Conservation (phyloP, 2,888 invertebrate species). For the Furcula furcula region DNA sequence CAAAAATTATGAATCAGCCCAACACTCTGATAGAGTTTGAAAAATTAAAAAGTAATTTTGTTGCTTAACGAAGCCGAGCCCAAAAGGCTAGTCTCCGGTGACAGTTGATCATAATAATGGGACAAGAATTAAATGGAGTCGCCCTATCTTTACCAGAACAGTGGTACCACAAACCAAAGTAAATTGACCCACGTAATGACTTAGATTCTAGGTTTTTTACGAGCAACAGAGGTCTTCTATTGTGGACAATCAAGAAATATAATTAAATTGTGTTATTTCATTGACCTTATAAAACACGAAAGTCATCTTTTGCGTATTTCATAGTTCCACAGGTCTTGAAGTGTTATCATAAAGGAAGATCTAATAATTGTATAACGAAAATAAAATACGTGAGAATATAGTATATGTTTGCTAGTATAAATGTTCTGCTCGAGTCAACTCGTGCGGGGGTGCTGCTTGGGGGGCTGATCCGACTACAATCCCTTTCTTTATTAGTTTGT, state of each 20-base stretch:
- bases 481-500: too few species aligned
- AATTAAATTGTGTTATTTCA: slow-evolving; percentile 28
- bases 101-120: slow-evolving; percentile 44
- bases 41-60: slow-evolving; percentile 39
- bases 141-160: slow-evolving; percentile 27
- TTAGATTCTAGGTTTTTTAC: slow-evolving; percentile 8
- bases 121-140: slow-evolving; percentile 46
- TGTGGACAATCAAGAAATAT: slow-evolving; percentile 28
- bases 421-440: too few species aligned
- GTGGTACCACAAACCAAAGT: slow-evolving; percentile 20
- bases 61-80: slow-evolving; percentile 18
- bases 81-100: slow-evolving; percentile 25
- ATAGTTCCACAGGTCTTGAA: slow-evolving; percentile 19
- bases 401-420: too few species aligned
- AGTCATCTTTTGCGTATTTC: slow-evolving; percentile 14
- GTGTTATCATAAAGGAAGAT: not conserved
- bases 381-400: too few species aligned
- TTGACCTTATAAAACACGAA: slow-evolving; percentile 25
- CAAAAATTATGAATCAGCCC: slow-evolving; percentile 3
- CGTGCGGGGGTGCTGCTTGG: too few species aligned
- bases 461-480: too few species aligned
- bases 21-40: slow-evolving; percentile 21
- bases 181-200: slow-evolving; percentile 21
- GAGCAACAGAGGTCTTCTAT: slow-evolving; percentile 14
- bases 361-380: too few species aligned